Base-by-base conservation (phyloP, 2,113 vertebrate genomes). In the Eptatretus burgeri region DNA sequence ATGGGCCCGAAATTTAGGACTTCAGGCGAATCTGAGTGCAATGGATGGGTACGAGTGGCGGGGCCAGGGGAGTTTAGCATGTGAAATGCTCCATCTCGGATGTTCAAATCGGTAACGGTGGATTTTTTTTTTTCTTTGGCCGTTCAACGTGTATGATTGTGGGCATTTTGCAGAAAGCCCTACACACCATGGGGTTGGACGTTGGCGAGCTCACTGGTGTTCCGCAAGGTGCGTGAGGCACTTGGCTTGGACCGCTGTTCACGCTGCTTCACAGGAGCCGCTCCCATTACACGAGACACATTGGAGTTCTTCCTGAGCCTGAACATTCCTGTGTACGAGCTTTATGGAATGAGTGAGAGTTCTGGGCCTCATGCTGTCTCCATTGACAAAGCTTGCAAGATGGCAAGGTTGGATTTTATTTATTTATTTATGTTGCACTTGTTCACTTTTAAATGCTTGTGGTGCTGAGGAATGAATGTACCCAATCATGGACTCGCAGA, bases 1-100 rank as follows among this genome's bases (percentile, higher is more conserved):
- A 65, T 77, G 77, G 77, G 77, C 78, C 63, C 79, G 78, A 66
- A 68, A 69, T 20, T 69, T 76, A 1, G 79, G 79, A 14, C 75
- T 78, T 52, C 68, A 73, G 52, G 75, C 78, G 65, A 77, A 69
- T 72, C 73, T 77, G 66, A 79, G 75, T 51, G 63, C 19, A 64
- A 80, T 81, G 77, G 71, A 73, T 1, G 69, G 71, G 79, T 81
- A 69, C 16, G 13, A 49, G 63, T 7, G 5, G 14, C 14, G 2
- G 53, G 8, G 53, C 2, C 14, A 7, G 27, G 27, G 27, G 7
- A 7, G 27, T 41, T 41, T 41, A 7, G 27, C 27, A 41, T 41
- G n/a, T 14, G 14, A 14, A 14, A 14, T 14, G 14, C n/a, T 56
- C 52, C n/a, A 56, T 14, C 14, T 14, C 14, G n/a, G 18, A 18